phyloP scores from a whole-genome alignment of 1,140 invertebrate species.

The Hetaerina americana region DNA sequence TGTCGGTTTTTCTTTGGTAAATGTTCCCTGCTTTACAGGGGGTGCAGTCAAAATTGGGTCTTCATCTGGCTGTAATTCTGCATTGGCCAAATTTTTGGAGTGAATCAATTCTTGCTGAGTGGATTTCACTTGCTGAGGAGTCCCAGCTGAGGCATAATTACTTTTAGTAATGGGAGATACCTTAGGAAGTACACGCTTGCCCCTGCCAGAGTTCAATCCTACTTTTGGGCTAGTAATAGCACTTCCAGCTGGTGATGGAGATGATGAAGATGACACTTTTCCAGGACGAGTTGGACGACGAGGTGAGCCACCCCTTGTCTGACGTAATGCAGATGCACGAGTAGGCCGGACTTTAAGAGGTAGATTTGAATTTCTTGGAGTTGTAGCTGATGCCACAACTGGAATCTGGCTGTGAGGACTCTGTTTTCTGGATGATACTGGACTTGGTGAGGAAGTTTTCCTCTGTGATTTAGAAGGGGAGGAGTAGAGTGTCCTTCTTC shows the following conservation, averaged over 20 bases:
- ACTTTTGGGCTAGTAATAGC: slow-evolving; percentile 15
- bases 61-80: background rate
- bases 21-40: slow-evolving; percentile 53
- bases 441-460: slow-evolving; percentile 20
- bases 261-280: slow-evolving; percentile 11
- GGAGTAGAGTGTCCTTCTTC: slow-evolving; percentile 57
- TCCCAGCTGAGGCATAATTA: background rate
- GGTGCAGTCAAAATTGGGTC: background rate
- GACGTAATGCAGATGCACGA: slow-evolving; percentile 25
- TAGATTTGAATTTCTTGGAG: slow-evolving; percentile 17
- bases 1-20: slow-evolving; percentile 57
- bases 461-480: slow-evolving; percentile 27
- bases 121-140: background rate
- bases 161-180: background rate
- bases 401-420: slow-evolving; percentile 13
- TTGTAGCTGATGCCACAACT: slow-evolving; percentile 6
- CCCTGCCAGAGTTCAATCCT: slow-evolving; percentile 3
- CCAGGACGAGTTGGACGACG: background rate
- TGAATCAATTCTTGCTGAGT: background rate
- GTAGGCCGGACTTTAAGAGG: slow-evolving; percentile 22
- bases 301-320: slow-evolving; percentile 17
- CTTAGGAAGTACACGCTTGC: background rate
- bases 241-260: slow-evolving; percentile 15
- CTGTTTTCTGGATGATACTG: slow-evolving; percentile 10
- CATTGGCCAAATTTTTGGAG: background rate